Base-by-base conservation (phyloP, 64 coral and sea anemone genomes). In the Stylophora pistillata region DNA sequence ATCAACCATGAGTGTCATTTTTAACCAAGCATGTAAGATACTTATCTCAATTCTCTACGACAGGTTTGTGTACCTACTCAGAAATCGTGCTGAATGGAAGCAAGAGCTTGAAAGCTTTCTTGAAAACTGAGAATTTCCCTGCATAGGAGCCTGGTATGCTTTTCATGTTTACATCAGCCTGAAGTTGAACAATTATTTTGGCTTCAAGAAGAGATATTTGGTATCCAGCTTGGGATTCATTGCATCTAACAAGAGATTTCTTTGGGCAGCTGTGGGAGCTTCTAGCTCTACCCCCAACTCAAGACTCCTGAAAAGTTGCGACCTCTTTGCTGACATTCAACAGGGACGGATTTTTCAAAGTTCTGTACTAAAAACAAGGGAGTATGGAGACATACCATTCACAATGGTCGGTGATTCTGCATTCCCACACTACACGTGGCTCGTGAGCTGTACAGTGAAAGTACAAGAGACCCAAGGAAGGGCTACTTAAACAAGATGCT, bases 401-500 rank as follows among this genome's bases (percentile, higher is more conserved):
- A 78, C 53, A 74, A 88, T 55, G 71, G 91, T 93, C 1, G 85
- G 91, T 61, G 91, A 93, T 79, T 55, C 59, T 41, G 93, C 88
- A 23, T 95, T 95, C 64, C 93, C 93, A 37, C 23, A 74, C 78
- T 66, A 76, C 16, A 32, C 82, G 17, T 95, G 93, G 88, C 54
- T 95, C 17, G 25, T 95, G 9, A 95, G 58, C 79, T 81, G 5
- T 90, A 74, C 86, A 32, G 10, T 72, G 88, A 94, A 60, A 90
- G 7, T 47, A 94, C 82, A 86, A 94, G 61, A 86, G 53, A 94
- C 17, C 71, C 55, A 59, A 87, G 30, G 58, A 47, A 96, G 71
- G 54, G 63, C 11, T 78, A 96, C 56, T 96, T 89, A 73, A 96
- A 96, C 56, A 92, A 86, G 53, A 89, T 77, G 70, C 56, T 92